Evolutionary conservation across 1,140 invertebrate species (phyloP), one percentile per base, ranked within the genome.

Genomic region (Euura saliciscinereae): DNA sequence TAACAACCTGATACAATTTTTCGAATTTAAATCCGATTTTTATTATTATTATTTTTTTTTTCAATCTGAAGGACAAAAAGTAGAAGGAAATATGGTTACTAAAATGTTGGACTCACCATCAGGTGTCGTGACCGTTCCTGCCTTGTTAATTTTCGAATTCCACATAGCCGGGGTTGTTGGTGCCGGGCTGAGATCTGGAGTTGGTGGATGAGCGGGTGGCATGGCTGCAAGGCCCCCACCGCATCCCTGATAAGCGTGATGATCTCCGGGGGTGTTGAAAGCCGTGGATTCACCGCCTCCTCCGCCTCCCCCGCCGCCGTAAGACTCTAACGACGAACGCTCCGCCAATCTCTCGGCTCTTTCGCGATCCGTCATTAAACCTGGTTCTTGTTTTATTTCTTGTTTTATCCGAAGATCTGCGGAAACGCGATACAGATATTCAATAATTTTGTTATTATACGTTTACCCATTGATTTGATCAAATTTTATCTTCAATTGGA

Each of bases 341-440:
- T 89, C 88, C 0, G 85, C 83, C 70, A 86, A 74, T 75, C 85
- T 88, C 8, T 87, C 87, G 28, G 80, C 82, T 66, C 85, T 85
- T 65, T 89, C 89, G 51, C 89, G 88, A 77, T 89, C 88, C 64
- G 77, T 79, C 70, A 89, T 70, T 8, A 84, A 73, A 45, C 84
- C 77, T 43, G 89, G 89, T 81, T 91, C 91, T 79, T 91, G 89
- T 80, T 91, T 91, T 82, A 91, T 90, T 78, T 91, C 87, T 72
- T 91, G 86, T 89, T 92, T 91, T 91, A 72, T 42, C 8, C 66
- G 66, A 66, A 7, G 13, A 66, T 28, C 28, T 28, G 28, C 28
- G 28, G 28, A 28, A 28, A 28, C 28, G 28, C 28, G 28, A 28
- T 28, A 28, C 28, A 28, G 28, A 28, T 28, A 28, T 28, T 28